These are phyloP conservation scores for Crypturellus tataupa DNA, from an alignment of 2,797 vertebrate species.

Conservation along the genomic window DNA sequence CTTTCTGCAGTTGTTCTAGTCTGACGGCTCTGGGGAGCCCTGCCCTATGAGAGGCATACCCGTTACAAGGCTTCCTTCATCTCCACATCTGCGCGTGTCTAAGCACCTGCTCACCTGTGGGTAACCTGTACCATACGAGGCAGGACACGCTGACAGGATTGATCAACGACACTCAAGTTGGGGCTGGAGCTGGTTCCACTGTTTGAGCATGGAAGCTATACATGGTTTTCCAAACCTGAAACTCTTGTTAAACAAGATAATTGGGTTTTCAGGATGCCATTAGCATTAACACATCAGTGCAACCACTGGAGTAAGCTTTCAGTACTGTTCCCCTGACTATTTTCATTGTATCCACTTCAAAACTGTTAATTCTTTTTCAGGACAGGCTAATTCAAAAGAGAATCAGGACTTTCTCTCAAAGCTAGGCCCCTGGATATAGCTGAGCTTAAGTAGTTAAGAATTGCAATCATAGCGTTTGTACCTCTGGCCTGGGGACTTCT, in stretches of 20 bases:
- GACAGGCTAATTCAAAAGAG: neutral
- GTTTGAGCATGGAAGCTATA: neutral
- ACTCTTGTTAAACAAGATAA: accelerated
- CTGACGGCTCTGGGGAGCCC: neutral
- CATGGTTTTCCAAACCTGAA: neutral
- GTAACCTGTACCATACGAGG: neutral
- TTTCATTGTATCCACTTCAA: neutral
- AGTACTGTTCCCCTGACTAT: neutral
- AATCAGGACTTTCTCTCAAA: constrained; percentile 22
- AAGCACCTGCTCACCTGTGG: neutral
- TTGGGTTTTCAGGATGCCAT: neutral
- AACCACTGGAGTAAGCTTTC: neutral
- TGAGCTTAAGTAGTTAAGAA: constrained; percentile 7
- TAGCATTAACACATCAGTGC: neutral
- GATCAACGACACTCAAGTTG: neutral
- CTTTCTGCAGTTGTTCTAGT: neutral
- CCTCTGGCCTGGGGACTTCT: constrained; percentile 26
- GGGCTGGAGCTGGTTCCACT: neutral
- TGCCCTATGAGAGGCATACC: neutral
- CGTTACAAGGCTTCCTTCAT: neutral
- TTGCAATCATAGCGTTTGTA: neutral
- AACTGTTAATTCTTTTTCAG: neutral
- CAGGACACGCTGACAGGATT: neutral
- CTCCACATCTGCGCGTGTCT: neutral
- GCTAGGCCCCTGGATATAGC: neutral